phyloP scores from a whole-genome alignment of 1,140 invertebrate species.

The Drosophila bifasciata region DNA sequence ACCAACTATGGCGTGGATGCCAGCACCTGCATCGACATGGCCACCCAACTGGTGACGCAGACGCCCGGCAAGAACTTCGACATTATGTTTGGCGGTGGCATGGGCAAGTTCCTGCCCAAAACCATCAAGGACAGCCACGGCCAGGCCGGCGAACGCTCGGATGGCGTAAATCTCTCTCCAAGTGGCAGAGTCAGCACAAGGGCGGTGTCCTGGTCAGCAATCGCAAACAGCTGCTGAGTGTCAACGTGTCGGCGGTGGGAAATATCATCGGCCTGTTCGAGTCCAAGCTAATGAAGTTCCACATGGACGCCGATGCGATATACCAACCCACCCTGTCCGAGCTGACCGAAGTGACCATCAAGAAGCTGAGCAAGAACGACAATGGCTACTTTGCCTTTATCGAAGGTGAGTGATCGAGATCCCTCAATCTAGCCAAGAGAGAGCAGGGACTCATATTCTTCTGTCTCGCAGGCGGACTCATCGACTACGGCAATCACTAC shows the following conservation, averaged over 20 bases:
- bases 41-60: slow-evolving; percentile 88
- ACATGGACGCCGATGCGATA: slow-evolving; percentile 85
- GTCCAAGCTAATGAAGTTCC: slow-evolving; percentile 85
- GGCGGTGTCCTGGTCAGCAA: slow-evolving; percentile 87
- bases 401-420: slow-evolving; percentile 83
- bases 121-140: slow-evolving; percentile 84
- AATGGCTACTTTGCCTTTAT: slow-evolving; percentile 88
- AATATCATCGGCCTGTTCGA: slow-evolving; percentile 85
- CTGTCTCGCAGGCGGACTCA: slow-evolving; percentile 85
- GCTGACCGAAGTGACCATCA: slow-evolving; percentile 90
- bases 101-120: slow-evolving; percentile 86
- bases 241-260: slow-evolving; percentile 64
- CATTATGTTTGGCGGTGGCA: slow-evolving; percentile 89
- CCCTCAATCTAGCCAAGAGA: neutral
- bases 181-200: slow-evolving; percentile 83
- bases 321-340: slow-evolving; percentile 89
- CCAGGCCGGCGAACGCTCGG: slow-evolving; percentile 84
- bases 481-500: slow-evolving; percentile 90
- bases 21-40: slow-evolving; percentile 85
- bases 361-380: slow-evolving; percentile 87
- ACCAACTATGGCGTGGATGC: slow-evolving; percentile 77
- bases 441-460: neutral
- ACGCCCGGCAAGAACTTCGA: slow-evolving; percentile 86
- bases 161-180: slow-evolving; percentile 85
- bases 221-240: slow-evolving; percentile 84